Conservation (phyloP, 1,140 invertebrate genomes). For the Vollenhovia emeryi region DNA sequence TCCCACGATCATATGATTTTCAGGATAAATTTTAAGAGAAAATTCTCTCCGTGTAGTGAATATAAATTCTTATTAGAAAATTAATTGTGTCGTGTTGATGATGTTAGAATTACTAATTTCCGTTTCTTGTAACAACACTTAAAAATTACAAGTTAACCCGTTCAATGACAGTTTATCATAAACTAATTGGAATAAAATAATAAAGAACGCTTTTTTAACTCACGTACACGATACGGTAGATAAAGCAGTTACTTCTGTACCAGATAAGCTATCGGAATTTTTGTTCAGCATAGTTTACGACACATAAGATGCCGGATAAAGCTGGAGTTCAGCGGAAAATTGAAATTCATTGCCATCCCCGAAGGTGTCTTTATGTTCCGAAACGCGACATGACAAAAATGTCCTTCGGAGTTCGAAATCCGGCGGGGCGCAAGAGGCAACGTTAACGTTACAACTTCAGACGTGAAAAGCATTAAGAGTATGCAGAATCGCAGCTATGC, state of each 20-base stretch:
- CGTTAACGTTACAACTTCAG: slow-evolving; percentile 33
- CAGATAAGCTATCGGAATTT: not conserved
- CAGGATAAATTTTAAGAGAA: too few species aligned
- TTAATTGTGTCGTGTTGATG: not conserved
- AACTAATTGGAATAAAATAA: not conserved
- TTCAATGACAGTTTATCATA: not conserved
- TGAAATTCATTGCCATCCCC: slow-evolving; percentile 32
- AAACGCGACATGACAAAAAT: slow-evolving; percentile 43
- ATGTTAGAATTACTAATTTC: not conserved
- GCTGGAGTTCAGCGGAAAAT: not conserved
- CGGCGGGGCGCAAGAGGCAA: slow-evolving; percentile 23
- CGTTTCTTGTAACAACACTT: not conserved
- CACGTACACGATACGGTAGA: not conserved
- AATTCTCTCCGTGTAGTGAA: too few species aligned
- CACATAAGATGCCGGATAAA: not conserved
- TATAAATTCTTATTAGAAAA: not conserved
- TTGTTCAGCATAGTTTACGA: not conserved
- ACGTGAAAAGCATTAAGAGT: slow-evolving; percentile 59
- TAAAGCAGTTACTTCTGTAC: not conserved
- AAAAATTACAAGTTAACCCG: too few species aligned
- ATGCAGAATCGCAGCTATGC: slow-evolving; percentile 20
- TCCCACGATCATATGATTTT: too few species aligned
- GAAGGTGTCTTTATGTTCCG: slow-evolving; percentile 40
- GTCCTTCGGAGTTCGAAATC: slow-evolving; percentile 28
- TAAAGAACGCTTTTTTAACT: not conserved